Evolutionary conservation across 2,113 vertebrate species (phyloP).

Genomic region (Plecotus auritus): DNA sequence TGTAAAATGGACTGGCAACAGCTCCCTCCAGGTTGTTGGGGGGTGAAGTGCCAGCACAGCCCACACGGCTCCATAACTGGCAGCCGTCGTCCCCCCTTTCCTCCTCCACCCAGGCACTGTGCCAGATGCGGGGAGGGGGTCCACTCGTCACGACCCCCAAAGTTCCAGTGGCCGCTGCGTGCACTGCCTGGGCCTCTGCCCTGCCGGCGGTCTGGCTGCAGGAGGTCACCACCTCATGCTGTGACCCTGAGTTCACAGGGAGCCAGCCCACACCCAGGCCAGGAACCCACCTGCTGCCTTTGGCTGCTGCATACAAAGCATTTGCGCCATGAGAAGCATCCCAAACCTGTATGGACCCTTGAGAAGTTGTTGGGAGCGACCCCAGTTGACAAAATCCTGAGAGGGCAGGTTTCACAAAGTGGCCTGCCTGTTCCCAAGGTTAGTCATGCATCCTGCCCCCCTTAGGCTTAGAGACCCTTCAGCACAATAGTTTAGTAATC

Average conservation of each 20-base stretch:
- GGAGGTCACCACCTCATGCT: background rate
- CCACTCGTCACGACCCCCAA: background rate
- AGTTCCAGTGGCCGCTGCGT: background rate
- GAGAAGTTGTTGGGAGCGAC: no score
- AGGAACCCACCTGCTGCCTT: background rate
- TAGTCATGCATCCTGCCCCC: no score
- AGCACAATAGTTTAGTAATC: no score
- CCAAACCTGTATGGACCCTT: no score
- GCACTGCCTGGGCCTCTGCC: no score
- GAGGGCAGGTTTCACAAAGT: no score
- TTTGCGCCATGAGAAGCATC: rapidly evolving
- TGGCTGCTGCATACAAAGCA: rapidly evolving
- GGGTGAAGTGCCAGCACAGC: background rate
- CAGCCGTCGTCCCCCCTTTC: no score
- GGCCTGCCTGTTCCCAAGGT: no score
- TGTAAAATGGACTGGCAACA: background rate
- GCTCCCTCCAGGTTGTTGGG: background rate
- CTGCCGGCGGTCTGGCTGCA: no score
- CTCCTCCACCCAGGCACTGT: background rate
- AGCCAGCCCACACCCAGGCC: background rate
- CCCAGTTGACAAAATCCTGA: no score
- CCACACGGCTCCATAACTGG: rapidly evolving
- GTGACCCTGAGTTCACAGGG: background rate
- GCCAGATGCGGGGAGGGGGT: rapidly evolving
- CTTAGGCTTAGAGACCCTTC: no score